These are phyloP conservation scores for Pachycephus smyrnensis DNA, from an alignment of 2,888 invertebrate species.

Conservation along the genomic window DNA sequence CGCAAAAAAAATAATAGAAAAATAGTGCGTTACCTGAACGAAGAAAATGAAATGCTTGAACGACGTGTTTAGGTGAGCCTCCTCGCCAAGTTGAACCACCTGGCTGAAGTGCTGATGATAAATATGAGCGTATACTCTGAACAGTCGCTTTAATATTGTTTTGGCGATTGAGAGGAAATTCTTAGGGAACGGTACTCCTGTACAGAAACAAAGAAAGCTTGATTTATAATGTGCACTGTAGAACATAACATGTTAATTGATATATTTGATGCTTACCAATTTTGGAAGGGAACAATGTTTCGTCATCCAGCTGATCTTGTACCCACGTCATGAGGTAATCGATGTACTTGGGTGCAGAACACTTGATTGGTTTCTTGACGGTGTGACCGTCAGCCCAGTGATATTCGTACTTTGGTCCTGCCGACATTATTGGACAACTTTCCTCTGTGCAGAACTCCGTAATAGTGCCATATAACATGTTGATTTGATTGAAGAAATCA, in stretches of 20 bases:
- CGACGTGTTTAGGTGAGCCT: conserved; percentile 98
- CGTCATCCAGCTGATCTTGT: conserved; percentile 99
- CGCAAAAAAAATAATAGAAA: neutral
- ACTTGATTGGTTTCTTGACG: conserved; percentile 98
- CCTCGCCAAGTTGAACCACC: conserved; percentile 97
- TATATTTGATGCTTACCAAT: conserved; percentile 73
- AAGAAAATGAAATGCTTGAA: conserved; percentile 99
- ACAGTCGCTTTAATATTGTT: conserved; percentile 97
- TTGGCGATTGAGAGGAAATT: conserved; percentile 97
- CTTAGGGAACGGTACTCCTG: conserved; percentile 97
- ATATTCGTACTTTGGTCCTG: conserved; percentile 99
- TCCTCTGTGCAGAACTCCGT: conserved; percentile 99
- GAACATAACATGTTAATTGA: too few relatives aligned
- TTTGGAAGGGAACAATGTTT: conserved; percentile 97
- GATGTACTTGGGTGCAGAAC: conserved; percentile 98
- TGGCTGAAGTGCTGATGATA: conserved; percentile 99
- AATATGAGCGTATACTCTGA: conserved; percentile 99
- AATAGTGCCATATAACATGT: conserved; percentile 99
- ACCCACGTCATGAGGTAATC: conserved; percentile 99
- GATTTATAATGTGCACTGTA: neutral
- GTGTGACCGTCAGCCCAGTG: conserved; percentile 99
- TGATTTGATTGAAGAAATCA: conserved; percentile 99
- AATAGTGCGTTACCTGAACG: conserved; percentile 76
- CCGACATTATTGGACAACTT: conserved; percentile 98
- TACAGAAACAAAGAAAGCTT: conserved; percentile 37